phyloP scores from a whole-genome alignment of 1,140 invertebrate species.

The Battus philenor region DNA sequence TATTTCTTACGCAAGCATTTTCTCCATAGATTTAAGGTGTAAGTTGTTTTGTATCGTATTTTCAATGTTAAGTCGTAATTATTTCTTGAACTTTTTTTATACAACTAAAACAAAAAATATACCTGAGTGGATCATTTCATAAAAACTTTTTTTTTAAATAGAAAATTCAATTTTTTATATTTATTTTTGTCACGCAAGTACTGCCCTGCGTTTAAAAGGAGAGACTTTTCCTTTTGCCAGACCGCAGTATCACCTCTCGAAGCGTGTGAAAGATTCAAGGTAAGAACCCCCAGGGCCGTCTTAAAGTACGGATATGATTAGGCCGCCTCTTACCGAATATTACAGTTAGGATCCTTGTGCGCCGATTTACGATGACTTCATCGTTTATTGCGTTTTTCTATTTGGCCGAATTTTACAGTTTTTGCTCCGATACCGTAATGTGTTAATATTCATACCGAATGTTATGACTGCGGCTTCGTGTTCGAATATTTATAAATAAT shows the following conservation, averaged over 20 bases:
- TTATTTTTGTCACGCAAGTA: conserved; percentile 16
- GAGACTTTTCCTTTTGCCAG: conserved; percentile 41
- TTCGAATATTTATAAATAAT: no score
- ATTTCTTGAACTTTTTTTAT: no score
- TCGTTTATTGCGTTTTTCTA: conserved; percentile 10
- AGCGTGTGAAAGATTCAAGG: conserved; percentile 35
- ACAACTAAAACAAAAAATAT: no score
- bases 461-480: not conserved
- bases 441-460: not conserved
- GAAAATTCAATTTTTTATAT: no score
- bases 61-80: no score
- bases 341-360: conserved; percentile 13
- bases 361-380: conserved; percentile 24
- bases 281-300: conserved; percentile 26
- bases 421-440: not conserved
- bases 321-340: conserved; percentile 23
- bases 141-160: conserved; percentile 7
- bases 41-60: no score
- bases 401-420: conserved; percentile 5
- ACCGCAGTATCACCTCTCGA: conserved; percentile 31
- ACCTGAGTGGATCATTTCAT: not conserved
- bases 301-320: conserved; percentile 41
- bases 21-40: no score
- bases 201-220: conserved; percentile 24
- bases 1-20: no score